phyloP scores from a whole-genome alignment of 2,888 invertebrate genomes.

The Acrocyrtus sp. region DNA sequence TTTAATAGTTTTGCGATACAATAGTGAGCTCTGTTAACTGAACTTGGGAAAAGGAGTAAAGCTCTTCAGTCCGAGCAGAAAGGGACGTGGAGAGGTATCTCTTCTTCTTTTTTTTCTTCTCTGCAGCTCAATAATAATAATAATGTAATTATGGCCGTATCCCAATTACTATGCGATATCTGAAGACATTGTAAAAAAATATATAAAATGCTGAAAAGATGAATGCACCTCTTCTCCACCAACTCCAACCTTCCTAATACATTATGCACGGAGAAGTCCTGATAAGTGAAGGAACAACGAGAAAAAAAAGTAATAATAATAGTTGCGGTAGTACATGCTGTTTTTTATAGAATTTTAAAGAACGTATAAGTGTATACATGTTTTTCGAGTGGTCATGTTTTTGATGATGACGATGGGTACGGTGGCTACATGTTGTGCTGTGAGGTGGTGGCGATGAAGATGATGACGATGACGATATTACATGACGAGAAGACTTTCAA shows the following conservation, averaged over 20 bases:
- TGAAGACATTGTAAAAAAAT: neutral
- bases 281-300: slow-evolving; percentile 46
- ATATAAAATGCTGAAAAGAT: neutral
- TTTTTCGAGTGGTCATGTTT: slow-evolving; percentile 3
- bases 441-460: slow-evolving; percentile 11
- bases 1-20: neutral
- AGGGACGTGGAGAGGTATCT: too few species aligned
- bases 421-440: slow-evolving; percentile 8
- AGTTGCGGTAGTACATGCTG: slow-evolving; percentile 13
- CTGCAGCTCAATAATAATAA: too few species aligned
- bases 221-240: too few species aligned
- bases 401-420: slow-evolving; percentile 3
- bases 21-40: too few species aligned
- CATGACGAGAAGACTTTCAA: slow-evolving; percentile 30
- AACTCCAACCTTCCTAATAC: slow-evolving; percentile 6
- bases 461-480: slow-evolving; percentile 29
- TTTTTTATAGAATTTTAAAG: neutral
- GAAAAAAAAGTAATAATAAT: slow-evolving; percentile 36
- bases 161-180: neutral
- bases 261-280: slow-evolving; percentile 30
- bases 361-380: neutral
- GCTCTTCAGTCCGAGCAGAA: too few species aligned
- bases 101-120: too few species aligned
- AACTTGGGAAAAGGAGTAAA: too few species aligned
- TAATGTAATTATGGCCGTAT: too few species aligned